These are phyloP conservation scores for Myotis lucifugus DNA, from an alignment of 2,113 vertebrate species.

Conservation along the genomic window DNA sequence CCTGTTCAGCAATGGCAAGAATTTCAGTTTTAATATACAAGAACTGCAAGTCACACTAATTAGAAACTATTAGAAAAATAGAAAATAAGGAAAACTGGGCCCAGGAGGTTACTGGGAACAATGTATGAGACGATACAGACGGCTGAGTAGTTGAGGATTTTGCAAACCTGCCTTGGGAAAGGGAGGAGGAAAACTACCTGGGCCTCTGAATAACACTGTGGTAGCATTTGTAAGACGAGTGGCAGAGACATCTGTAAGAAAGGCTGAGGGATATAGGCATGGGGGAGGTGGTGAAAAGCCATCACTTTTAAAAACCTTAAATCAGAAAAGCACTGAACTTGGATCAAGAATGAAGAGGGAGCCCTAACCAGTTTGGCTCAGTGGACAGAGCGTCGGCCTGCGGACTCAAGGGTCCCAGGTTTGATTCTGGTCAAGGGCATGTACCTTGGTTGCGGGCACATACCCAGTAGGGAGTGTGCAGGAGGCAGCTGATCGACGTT, in stretches of 20 bases:
- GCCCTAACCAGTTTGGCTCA: too few species aligned
- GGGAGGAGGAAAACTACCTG: not conserved
- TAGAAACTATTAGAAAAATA: not conserved
- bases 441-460: too few species aligned
- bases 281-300: not conserved
- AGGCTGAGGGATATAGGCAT: not conserved
- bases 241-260: not conserved
- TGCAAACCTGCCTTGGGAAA: not conserved
- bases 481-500: too few species aligned
- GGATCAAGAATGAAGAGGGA: not conserved
- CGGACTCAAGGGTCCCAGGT: too few species aligned
- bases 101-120: not conserved
- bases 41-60: not conserved
- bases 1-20: not conserved
- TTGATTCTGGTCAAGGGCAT: too few species aligned
- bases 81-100: not conserved
- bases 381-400: too few species aligned
- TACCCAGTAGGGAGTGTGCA: too few species aligned
- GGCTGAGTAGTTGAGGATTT: not conserved
- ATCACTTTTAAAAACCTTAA: not conserved
- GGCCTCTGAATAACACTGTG: not conserved
- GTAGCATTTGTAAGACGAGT: not conserved
- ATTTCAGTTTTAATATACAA: constrained; percentile 2
- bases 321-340: not conserved
- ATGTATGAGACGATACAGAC: not conserved